These are phyloP conservation scores for Ammospiza nelsoni DNA, from an alignment of 2,113 vertebrate genomes.

Conservation along the genomic window DNA sequence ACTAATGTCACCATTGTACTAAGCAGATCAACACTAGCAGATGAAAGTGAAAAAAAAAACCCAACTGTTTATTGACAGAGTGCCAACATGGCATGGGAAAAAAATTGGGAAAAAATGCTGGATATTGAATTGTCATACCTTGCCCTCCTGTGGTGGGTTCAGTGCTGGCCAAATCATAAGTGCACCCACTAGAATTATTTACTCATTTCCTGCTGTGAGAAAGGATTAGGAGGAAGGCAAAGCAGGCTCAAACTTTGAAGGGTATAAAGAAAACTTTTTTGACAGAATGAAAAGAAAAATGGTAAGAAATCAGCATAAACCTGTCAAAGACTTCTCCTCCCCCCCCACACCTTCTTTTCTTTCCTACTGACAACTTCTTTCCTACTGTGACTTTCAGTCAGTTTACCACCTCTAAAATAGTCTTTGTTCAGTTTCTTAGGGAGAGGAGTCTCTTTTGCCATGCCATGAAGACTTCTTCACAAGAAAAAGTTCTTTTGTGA, in stretches of 20 bases:
- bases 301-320: neutral
- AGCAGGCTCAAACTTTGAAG: neutral
- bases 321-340: neutral
- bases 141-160: neutral
- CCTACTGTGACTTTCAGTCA: neutral
- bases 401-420: neutral
- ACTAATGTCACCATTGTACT: neutral
- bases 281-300: neutral
- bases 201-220: neutral
- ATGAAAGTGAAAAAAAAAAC: neutral
- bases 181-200: neutral
- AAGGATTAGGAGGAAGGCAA: neutral
- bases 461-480: neutral
- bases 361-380: neutral
- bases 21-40: neutral
- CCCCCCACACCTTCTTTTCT: neutral
- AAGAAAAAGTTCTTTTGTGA: neutral
- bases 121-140: neutral
- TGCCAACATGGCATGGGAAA: accelerated
- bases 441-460: neutral
- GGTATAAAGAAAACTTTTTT: neutral
- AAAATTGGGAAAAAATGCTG: neutral
- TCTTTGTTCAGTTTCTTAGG: neutral
- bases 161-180: neutral
- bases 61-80: neutral